Evolutionary conservation across 2,888 invertebrate species (phyloP), one percentile per base, ranked within the genome.

Genomic region (Cephonodes hylas): DNA sequence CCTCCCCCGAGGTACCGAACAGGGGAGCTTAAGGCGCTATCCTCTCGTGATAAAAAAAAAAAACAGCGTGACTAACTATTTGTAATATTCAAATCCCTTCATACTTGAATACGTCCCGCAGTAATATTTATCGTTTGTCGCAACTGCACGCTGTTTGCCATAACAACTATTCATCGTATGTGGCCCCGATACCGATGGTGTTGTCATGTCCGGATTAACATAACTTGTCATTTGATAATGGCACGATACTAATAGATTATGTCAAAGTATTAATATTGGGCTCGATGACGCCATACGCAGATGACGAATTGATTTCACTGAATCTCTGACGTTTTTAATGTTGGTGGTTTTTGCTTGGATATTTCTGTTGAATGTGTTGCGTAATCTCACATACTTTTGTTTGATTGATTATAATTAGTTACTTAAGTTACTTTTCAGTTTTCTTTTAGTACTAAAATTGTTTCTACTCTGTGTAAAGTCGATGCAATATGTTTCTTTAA

Each of bases 171-270:
- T 76, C 73, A 76, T 64, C 66, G 68, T 68, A 75, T 66, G 69
- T 75, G 82, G 76, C 74, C 78, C 66, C 76, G 67, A 76, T 78
- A 53, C 53, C 66, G 64, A 71, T 68, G 73, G 75, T 79, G 75
- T 74, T 72, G 72, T 70, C 72, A 76, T 63, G 53, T 53, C 10
- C 27, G 61, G 65, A 84, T 86, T 83, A 80, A 63, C 82, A 84
- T 86, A 85, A 86, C 85, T 70, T 63, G 84, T 79, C 72, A 59
- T 67, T 61, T 65, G 69, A 73, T 74, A 72, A 53, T 66, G 64
- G 53, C 62, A 45, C 8, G 31, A 58, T 61, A 57, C 53, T 44
- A 59, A 57, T 59, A 27, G 58, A 31, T 42, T 34, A 13, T 60
- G 60, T 53, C 53, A 42, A 60, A 46, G 46, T 18, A 59, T 48